These are phyloP conservation scores for Potamarius usumacintae DNA, from an alignment of 2,113 vertebrate species.

Conservation along the genomic window DNA sequence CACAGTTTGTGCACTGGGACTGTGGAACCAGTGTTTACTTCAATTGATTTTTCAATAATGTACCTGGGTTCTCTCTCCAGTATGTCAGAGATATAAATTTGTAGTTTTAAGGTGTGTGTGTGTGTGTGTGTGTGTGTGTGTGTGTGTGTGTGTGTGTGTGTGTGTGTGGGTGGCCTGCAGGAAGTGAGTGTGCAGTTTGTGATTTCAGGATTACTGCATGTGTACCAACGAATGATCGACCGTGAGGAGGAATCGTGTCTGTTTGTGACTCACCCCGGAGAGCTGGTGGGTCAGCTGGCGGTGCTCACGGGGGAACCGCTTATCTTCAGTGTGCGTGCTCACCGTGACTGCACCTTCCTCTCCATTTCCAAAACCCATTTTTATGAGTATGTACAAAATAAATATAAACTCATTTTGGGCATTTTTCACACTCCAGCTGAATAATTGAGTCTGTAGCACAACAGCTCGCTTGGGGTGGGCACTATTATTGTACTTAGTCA, in stretches of 20 bases:
- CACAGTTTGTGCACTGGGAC: slow-evolving; percentile 29
- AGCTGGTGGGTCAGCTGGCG: slow-evolving; percentile 90
- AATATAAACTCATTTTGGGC: not conserved
- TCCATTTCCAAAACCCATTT: slow-evolving; percentile 92
- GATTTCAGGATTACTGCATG: slow-evolving; percentile 87
- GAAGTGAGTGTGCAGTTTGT: slow-evolving; percentile 89
- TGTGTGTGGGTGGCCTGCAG: slow-evolving; percentile 63
- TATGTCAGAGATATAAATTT: not conserved
- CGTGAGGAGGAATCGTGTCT: slow-evolving; percentile 87
- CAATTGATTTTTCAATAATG: not conserved
- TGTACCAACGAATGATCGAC: slow-evolving; percentile 91
- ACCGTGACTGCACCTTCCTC: slow-evolving; percentile 89
- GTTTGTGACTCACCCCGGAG: slow-evolving; percentile 87
- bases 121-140: slow-evolving; percentile 3
- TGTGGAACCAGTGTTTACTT: not conserved
- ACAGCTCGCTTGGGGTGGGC: not conserved
- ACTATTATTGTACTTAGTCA: not conserved
- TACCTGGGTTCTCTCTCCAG: not conserved
- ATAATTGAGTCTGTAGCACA: not conserved
- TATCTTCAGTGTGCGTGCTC: slow-evolving; percentile 88
- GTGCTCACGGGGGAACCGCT: slow-evolving; percentile 93
- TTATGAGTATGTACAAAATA: slow-evolving; percentile 81
- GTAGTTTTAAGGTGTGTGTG: not conserved
- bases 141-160: slow-evolving; percentile 10
- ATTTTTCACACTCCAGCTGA: not conserved